Percentiles rank a stretch among this genome's conserved stretches.
phyloP scores from a whole-genome alignment of 2,797 vertebrate genomes.

The Natrix natrix region DNA sequence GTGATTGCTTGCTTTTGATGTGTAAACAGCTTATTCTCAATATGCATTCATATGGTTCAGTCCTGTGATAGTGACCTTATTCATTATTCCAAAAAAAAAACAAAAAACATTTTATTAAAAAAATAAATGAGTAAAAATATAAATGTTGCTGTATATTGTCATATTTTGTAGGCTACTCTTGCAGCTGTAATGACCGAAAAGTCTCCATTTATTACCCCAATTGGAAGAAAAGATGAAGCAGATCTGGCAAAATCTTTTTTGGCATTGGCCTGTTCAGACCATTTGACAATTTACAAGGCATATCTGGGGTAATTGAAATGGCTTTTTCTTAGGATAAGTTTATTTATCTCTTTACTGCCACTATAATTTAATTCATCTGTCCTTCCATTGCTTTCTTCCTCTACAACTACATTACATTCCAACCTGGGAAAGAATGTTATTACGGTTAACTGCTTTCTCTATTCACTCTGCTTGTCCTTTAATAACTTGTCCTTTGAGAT shows the following conservation, averaged over 20 bases:
- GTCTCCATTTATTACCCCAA: slow-evolving; percentile 93
- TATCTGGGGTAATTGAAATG: slow-evolving; percentile 82
- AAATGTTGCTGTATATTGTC: not conserved
- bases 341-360: not conserved
- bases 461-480: not conserved
- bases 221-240: slow-evolving; percentile 93
- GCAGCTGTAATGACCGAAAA: slow-evolving; percentile 97
- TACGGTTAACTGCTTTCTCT: not conserved
- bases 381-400: not conserved
- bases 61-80: not conserved
- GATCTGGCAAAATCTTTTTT: slow-evolving; percentile 89
- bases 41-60: not conserved
- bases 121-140: not conserved
- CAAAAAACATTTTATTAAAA: not conserved
- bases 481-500: not conserved
- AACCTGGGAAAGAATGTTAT: not conserved
- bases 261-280: slow-evolving; percentile 88
- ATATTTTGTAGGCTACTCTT: slow-evolving; percentile 83
- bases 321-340: not conserved
- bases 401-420: not conserved
- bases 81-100: not conserved
- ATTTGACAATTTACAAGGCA: slow-evolving; percentile 92
- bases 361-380: not conserved
- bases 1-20: not conserved
- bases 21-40: not conserved